Evolutionary conservation across 2,888 invertebrate species (phyloP).

Genomic region (Minunthozetes semirufus): DNA sequence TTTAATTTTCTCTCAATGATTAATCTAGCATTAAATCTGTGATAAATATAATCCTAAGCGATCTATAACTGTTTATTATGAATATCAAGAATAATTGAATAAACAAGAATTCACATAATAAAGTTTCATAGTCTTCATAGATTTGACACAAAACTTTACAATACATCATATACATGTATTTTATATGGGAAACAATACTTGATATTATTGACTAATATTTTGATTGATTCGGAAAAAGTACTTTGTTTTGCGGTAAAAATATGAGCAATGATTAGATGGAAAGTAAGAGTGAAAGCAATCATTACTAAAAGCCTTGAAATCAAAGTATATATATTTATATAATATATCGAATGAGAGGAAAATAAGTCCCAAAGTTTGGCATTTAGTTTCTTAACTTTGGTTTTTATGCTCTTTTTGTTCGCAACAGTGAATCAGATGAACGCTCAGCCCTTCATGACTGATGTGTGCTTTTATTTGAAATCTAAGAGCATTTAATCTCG

Average conservation of each 20-base stretch:
- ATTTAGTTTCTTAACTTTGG: slow-evolving; percentile 2
- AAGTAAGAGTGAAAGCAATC: slow-evolving; percentile 16
- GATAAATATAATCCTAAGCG: too few relatives aligned
- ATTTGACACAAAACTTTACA: too few relatives aligned
- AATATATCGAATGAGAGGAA: neutral
- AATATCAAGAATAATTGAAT: too few relatives aligned
- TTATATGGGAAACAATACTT: too few relatives aligned
- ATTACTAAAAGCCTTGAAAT: slow-evolving; percentile 23
- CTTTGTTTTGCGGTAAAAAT: neutral
- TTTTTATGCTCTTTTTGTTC: neutral
- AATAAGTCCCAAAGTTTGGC: slow-evolving; percentile 5
- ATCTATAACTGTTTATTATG: too few relatives aligned
- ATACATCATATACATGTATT: too few relatives aligned
- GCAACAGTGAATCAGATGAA: slow-evolving; percentile 10
- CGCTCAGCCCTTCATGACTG: neutral
- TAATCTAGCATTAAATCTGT: too few relatives aligned
- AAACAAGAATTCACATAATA: too few relatives aligned
- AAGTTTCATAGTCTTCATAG: too few relatives aligned
- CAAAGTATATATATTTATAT: neutral
- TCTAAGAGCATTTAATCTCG: slow-evolving; percentile 21
- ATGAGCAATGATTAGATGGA: neutral
- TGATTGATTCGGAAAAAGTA: too few relatives aligned
- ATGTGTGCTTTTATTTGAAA: slow-evolving; percentile 22
- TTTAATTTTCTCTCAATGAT: too few relatives aligned
- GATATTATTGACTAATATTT: too few relatives aligned